Percentiles rank a stretch among this genome's conserved stretches.
Evolutionary conservation across 2,888 invertebrate species (phyloP).

Genomic region (Brachylomia viminalis): DNA sequence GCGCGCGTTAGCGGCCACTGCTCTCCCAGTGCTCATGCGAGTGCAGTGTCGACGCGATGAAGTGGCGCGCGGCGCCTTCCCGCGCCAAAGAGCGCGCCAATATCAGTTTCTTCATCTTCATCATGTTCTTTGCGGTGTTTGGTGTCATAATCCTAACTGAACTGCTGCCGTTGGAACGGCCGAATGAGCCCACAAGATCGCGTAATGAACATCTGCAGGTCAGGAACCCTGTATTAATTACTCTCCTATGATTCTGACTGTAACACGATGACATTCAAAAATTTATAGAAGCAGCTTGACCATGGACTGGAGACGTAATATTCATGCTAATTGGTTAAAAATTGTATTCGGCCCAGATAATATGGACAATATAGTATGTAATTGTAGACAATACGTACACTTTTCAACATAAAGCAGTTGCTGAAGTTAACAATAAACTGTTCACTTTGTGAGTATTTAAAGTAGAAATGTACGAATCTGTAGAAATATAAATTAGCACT

Average conservation of each 20-base stretch:
- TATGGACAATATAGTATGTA: background rate
- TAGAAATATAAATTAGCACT: background rate
- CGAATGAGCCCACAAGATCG: slow-evolving; percentile 90
- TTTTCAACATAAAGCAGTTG: slow-evolving; percentile 9
- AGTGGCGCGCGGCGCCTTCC: slow-evolving; percentile 88
- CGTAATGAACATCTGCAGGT: slow-evolving; percentile 94
- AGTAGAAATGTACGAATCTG: background rate
- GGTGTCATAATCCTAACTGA: slow-evolving; percentile 96
- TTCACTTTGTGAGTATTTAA: background rate
- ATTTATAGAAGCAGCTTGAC: background rate
- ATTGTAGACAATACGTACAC: slow-evolving; percentile 22
- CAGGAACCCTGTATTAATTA: slow-evolving; percentile 58
- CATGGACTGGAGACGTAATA: background rate
- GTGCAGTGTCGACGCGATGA: slow-evolving; percentile 80
- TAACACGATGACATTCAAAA: slow-evolving; percentile 11
- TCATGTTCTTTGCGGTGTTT: slow-evolving; percentile 97
- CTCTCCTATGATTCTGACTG: slow-evolving; percentile 17
- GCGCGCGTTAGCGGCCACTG: slow-evolving; percentile 74
- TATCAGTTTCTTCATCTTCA: slow-evolving; percentile 97
- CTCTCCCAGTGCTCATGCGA: slow-evolving; percentile 77
- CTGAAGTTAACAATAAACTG: slow-evolving; percentile 9
- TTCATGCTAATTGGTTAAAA: background rate
- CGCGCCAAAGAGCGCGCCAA: slow-evolving; percentile 95
- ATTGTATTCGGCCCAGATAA: background rate
- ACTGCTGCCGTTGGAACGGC: slow-evolving; percentile 91